These are phyloP conservation scores for Oriolus oriolus DNA, from an alignment of 2,113 vertebrate genomes.

Conservation along the genomic window DNA sequence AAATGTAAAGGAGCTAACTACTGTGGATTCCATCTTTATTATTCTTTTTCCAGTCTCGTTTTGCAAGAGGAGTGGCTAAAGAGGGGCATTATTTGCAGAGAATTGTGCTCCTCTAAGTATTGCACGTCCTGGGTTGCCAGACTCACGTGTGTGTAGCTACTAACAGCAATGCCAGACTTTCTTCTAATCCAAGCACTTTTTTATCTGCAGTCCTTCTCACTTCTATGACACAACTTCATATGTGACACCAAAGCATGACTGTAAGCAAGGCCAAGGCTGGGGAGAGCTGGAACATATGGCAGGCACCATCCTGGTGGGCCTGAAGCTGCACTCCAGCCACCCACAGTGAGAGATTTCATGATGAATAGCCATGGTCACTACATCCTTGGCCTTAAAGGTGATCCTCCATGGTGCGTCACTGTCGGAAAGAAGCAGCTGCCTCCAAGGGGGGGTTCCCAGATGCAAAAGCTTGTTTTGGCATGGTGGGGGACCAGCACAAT, in stretches of 20 bases:
- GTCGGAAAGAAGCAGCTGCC: background rate
- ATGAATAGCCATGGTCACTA: background rate
- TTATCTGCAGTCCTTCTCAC: background rate
- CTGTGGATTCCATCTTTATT: background rate
- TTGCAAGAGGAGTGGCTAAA: background rate
- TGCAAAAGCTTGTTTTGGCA: background rate
- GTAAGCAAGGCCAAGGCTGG: background rate
- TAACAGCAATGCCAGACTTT: background rate
- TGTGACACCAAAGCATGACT: background rate
- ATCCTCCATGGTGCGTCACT: rapidly evolving
- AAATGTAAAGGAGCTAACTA: background rate
- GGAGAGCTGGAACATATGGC: background rate
- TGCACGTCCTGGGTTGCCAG: rapidly evolving
- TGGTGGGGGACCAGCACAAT: background rate
- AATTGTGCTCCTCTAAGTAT: background rate
- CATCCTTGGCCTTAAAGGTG: background rate
- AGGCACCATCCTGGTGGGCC: background rate
- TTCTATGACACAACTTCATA: background rate
- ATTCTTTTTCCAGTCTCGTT: background rate
- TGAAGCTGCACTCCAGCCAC: background rate
- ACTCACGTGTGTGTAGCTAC: background rate
- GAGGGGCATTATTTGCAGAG: background rate
- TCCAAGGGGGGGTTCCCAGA: background rate
- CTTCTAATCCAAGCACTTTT: background rate
- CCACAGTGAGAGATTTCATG: background rate